Conservation (phyloP, 2,113 vertebrate species). For the Sphyrna mokarran region DNA sequence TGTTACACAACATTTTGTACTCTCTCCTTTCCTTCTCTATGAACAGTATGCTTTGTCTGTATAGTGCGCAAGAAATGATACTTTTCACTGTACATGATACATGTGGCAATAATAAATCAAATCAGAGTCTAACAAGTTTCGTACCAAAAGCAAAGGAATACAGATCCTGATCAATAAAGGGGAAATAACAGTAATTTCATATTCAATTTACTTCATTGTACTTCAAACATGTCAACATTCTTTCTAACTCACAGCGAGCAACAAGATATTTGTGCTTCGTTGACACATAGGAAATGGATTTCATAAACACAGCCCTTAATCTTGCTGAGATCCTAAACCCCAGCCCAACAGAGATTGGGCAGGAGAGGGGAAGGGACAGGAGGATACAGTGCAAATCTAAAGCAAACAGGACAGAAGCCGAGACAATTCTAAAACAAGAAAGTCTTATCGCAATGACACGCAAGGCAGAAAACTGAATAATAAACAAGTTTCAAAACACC, state of each 20-base stretch:
- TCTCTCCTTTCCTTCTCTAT: too few species aligned
- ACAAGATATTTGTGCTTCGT: background rate
- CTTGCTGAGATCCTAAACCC: background rate
- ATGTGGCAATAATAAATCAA: too few species aligned
- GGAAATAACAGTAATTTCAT: background rate
- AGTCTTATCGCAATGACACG: background rate
- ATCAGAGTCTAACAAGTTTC: background rate
- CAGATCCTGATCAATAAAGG: background rate
- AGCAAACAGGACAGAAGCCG: background rate
- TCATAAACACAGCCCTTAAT: background rate
- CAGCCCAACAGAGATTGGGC: background rate
- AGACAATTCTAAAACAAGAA: background rate
- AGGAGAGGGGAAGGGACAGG: background rate
- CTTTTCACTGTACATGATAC: too few species aligned
- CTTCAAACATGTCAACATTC: background rate
- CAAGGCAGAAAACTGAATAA: background rate
- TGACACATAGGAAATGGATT: background rate
- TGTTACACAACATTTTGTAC: too few species aligned
- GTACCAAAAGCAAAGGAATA: background rate
- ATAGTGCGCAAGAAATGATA: too few species aligned
- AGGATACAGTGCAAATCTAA: background rate
- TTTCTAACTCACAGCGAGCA: background rate
- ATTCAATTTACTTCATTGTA: background rate
- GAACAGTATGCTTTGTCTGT: too few species aligned
- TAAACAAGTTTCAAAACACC: background rate